Evolutionary conservation across 1,140 invertebrate species (phyloP).

Genomic region (Scaptomyza hsui): DNA sequence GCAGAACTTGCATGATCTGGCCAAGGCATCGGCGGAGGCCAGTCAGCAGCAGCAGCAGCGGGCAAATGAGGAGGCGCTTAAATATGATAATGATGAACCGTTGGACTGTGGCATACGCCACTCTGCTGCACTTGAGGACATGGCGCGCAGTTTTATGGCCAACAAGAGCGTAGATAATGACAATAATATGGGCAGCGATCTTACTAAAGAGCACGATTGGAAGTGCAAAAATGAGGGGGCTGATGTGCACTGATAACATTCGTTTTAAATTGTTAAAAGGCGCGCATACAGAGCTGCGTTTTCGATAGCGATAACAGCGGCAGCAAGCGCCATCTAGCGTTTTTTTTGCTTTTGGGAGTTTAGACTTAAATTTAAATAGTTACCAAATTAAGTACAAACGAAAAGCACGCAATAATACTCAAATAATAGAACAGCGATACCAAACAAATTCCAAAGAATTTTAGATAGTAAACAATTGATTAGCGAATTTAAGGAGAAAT

Average conservation of each 20-base stretch:
- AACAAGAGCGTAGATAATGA: constrained; percentile 46
- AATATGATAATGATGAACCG: constrained; percentile 61
- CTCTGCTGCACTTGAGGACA: constrained; percentile 58
- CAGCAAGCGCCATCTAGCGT: constrained; percentile 33
- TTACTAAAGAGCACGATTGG: constrained; percentile 65
- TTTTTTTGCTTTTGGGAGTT: constrained; percentile 5
- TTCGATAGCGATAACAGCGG: constrained; percentile 21
- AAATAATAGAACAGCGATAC: constrained; percentile 65
- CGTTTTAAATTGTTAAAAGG: background rate
- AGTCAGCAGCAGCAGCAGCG: constrained; percentile 55
- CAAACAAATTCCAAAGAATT: constrained; percentile 79
- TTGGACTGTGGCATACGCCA: constrained; percentile 69
- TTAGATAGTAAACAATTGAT: constrained; percentile 60
- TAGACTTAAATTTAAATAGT: constrained; percentile 33
- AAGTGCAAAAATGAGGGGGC: constrained; percentile 61
- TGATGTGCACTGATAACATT: constrained; percentile 46
- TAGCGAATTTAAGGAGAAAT: constrained; percentile 68
- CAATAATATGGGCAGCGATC: constrained; percentile 38
- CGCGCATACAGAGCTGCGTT: constrained; percentile 29
- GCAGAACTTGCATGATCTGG: constrained; percentile 71
- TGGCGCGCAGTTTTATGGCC: constrained; percentile 61
- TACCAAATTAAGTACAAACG: constrained; percentile 68
- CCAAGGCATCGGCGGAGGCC: constrained; percentile 67
- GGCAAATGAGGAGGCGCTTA: constrained; percentile 39
- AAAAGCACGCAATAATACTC: constrained; percentile 77